A percentile compares a stretch with the other conserved stretches of the same genome.
phyloP scores from a whole-genome alignment of 2,797 vertebrate species.

The Silurus lanzhouensis region DNA sequence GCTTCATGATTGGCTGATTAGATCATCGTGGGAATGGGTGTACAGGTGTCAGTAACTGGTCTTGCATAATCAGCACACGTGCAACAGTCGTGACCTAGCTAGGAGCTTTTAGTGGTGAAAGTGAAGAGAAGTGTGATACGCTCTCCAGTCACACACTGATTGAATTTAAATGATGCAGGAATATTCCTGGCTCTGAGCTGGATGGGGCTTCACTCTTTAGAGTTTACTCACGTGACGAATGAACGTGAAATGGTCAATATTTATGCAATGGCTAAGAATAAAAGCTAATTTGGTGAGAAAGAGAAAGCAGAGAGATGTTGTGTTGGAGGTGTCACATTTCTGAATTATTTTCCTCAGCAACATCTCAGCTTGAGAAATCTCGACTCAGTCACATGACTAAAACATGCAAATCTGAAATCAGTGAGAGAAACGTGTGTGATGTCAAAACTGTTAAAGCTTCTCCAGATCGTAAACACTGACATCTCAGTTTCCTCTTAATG shows the following conservation, averaged over 20 bases:
- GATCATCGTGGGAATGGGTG: background rate
- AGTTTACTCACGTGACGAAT: background rate
- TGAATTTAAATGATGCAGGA: background rate
- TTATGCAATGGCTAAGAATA: background rate
- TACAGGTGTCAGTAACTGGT: background rate
- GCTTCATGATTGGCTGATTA: background rate
- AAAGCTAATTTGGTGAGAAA: background rate
- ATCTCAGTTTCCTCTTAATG: background rate
- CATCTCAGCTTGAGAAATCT: background rate
- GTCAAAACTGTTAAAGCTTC: constrained; percentile 5
- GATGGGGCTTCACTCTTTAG: background rate
- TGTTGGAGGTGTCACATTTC: background rate
- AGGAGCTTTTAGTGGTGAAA: background rate
- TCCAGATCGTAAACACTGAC: background rate
- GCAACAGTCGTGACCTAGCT: background rate
- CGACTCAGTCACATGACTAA: background rate
- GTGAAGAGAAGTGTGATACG: background rate
- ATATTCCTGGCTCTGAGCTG: background rate
- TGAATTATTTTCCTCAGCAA: background rate
- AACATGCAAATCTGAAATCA: background rate
- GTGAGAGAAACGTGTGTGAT: background rate
- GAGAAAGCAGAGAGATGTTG: background rate
- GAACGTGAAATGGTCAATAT: background rate
- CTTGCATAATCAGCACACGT: background rate
- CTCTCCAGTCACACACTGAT: background rate